Evolutionary conservation across 2,888 invertebrate species (phyloP), one percentile per base, ranked within the genome.

Genomic region (Caenorhabditis zanzibari): DNA sequence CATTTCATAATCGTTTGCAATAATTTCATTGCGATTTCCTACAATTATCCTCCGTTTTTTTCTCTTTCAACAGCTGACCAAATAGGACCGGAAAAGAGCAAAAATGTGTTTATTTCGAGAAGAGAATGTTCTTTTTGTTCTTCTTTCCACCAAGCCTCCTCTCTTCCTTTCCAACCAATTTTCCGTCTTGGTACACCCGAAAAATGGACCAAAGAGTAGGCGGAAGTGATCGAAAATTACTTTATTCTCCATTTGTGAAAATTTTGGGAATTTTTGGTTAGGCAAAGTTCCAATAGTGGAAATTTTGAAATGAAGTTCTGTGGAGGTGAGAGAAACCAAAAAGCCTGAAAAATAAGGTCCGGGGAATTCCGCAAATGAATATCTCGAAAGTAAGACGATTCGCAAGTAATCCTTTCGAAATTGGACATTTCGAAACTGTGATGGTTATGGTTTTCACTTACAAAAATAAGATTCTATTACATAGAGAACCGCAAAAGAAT

Each of bases 201-300:
- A 77, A 63, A 76, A 71, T 44, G 56, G 68, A 61, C 69, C 69
- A 71, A 71, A 69, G 77, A 77, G 69, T 69, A 77, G 77, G 77
- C 54, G 79, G 71, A 71, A 71, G 41, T 64, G 71, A 71, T 71
- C 71, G 64, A 58, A 79, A 79, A 72, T 71, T 56, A 64, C 61
- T 35, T 59, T 26, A 47, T 61, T 61, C 58, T 19, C 26, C 28
- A 54, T 64, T 52, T 52, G 24, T 63, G 24, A 14, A 16, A 26
- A 24, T 19, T 49, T n/a, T 26, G n/a, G 9, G 4, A 59, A 49
- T 47, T 66, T 22, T 28, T 28, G 28, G 47, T 49, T 10, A 54
- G 22, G 5, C 2, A 10, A 4, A 47, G 14, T 47, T 47, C 14
- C 44, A 44, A n/a, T 12, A 16, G 5, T 44, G n/a, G 44, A 14